Evolutionary conservation across 2,888 invertebrate genomes (phyloP).

Genomic region (Tortricodes alternella): DNA sequence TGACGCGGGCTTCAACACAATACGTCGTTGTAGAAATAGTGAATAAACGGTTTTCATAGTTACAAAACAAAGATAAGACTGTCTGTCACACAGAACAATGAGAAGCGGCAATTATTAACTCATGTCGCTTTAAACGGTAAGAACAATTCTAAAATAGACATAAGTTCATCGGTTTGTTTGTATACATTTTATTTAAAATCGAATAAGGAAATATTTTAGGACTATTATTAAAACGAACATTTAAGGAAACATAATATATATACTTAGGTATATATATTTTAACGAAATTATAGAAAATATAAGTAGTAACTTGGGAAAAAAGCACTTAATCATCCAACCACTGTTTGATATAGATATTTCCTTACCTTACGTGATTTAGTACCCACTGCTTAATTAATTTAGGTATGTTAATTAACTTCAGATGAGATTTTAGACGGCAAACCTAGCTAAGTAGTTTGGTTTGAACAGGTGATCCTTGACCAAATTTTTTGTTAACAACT

Average conservation of each 20-base stretch:
- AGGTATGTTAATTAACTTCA: no score
- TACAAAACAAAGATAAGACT: slow-evolving; percentile 33
- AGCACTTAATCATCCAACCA: no score
- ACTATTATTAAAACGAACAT: no score
- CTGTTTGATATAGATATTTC: no score
- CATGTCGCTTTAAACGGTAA: slow-evolving; percentile 8
- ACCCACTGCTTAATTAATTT: no score
- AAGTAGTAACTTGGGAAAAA: no score
- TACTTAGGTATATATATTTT: no score
- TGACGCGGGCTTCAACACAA: slow-evolving; percentile 33
- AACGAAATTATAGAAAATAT: no score
- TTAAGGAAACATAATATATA: no score
- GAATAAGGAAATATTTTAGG: slow-evolving; percentile 6
- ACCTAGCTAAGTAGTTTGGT: not conserved
- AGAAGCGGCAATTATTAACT: slow-evolving; percentile 1
- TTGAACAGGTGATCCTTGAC: slow-evolving; percentile 22
- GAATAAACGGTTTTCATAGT: slow-evolving; percentile 45
- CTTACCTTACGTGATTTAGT: no score
- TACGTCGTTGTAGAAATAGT: slow-evolving; percentile 31
- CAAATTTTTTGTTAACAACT: slow-evolving; percentile 11
- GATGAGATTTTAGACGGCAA: not conserved
- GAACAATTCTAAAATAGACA: slow-evolving; percentile 4
- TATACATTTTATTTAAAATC: slow-evolving; percentile 1
- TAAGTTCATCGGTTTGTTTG: not conserved
- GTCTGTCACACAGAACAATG: slow-evolving; percentile 17